Evolutionary conservation across 2,113 vertebrate species (phyloP), one percentile per base, ranked within the genome.

Genomic region (Anthoscopus minutus): DNA sequence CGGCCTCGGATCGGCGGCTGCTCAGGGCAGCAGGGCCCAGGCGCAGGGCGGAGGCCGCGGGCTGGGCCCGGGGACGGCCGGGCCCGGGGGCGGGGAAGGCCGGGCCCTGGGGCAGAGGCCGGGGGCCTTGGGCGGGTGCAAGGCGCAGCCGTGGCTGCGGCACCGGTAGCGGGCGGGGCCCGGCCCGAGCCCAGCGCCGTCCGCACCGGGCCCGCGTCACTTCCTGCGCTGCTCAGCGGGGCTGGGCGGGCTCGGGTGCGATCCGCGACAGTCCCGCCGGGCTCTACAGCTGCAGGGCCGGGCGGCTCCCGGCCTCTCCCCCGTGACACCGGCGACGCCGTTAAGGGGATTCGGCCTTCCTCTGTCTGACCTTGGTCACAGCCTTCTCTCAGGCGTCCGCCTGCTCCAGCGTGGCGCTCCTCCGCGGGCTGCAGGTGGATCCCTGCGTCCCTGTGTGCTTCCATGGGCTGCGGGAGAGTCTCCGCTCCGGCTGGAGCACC

Each of bases 231-330:
- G 70, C 40, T 25, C 33, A 3, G 17, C 13, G 31, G 40, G 24
- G 13, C 38, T 6, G 16, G 5, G 51, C 9, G 13, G 31, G 10
- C 3, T 24, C 25, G 3, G n/a, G 2, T 37, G 1, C 35, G 7
- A 2, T 25, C 15, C 4, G 35, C 2, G 53, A 1, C 33, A 2
- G 27, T 10, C 15, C 28, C 1, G 28, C 21, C 14, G 1, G 45
- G 1, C 11, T 7, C 7, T 4, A 1, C 28, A 1, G 8, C 54
- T 4, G 10, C 28, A 1, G 50, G 15, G 11, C 28, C 11, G 45
- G 20, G 21, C 35, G 1, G 33, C 7, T 71, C 30, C 40, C 6
- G 6, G 0, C 3, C 6, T 4, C 10, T 16, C 51, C 20, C 1
- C 12, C 3, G 37, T 8, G 40, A 5, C 17, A 7, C 15, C 24